These are phyloP conservation scores for Elaeidobius kamerunicus DNA, from an alignment of 2,888 invertebrate species.

Conservation along the genomic window DNA sequence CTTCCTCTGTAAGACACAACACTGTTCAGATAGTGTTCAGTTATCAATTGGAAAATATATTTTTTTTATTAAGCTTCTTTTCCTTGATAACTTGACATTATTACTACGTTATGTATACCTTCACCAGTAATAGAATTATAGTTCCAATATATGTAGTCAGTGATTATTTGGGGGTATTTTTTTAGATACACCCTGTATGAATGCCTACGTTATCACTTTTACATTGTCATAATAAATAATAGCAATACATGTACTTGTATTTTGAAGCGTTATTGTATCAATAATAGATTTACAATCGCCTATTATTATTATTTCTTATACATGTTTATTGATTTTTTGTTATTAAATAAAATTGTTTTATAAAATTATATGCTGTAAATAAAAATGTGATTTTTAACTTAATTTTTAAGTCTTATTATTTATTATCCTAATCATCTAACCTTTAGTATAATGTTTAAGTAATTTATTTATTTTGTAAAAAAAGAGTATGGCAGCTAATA, in stretches of 20 bases:
- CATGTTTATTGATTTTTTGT: constrained; percentile 23
- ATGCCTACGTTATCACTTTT: not conserved
- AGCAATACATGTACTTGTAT: constrained; percentile 4
- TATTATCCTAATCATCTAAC: too few species aligned
- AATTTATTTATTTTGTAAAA: too few species aligned
- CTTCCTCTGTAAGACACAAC: too few species aligned
- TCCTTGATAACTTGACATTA: not conserved
- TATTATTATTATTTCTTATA: constrained; percentile 14
- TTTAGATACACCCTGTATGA: not conserved
- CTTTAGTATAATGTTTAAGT: too few species aligned
- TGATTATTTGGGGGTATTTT: too few species aligned
- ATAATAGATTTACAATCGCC: constrained; percentile 16
- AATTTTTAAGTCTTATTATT: too few species aligned
- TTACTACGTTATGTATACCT: not conserved
- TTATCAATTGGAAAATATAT: too few species aligned
- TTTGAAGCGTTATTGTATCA: not conserved
- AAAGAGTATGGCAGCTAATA: too few species aligned
- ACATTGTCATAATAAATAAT: not conserved
- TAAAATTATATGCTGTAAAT: constrained; percentile 26
- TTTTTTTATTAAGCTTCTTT: too few species aligned
- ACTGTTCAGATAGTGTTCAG: too few species aligned
- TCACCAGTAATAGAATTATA: too few species aligned
- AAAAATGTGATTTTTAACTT: constrained; percentile 27
- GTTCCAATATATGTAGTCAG: not conserved
- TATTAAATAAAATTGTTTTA: constrained; percentile 27